A percentile compares a stretch with the other conserved stretches of the same genome.
These are phyloP conservation scores for Gymnogyps californianus DNA, from an alignment of 2,113 vertebrate species.

Conservation along the genomic window DNA sequence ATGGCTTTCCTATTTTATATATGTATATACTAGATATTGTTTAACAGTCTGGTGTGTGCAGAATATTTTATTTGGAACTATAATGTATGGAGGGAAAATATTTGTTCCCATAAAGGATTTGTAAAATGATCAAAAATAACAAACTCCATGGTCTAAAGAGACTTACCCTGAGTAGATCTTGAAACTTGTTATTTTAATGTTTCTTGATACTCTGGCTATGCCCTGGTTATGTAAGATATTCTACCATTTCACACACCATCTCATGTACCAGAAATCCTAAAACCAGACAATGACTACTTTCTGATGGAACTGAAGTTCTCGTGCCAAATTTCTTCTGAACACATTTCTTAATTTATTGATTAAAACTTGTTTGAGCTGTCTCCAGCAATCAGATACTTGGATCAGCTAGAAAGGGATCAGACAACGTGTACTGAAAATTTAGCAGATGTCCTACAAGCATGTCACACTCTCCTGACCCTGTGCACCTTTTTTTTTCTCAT, in stretches of 20 bases:
- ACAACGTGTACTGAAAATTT: background rate
- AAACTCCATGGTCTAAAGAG: background rate
- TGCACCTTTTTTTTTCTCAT: background rate
- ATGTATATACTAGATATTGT: background rate
- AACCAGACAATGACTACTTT: background rate
- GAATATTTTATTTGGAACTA: background rate
- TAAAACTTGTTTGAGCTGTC: background rate
- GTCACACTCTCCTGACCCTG: background rate
- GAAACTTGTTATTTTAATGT: background rate
- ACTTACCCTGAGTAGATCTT: background rate
- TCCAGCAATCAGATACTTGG: slow-evolving; percentile 7
- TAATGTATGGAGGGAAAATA: background rate
- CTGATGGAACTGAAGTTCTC: background rate
- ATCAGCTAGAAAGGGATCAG: background rate
- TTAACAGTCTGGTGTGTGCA: background rate
- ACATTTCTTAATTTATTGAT: slow-evolving; percentile 10
- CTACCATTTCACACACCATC: background rate
- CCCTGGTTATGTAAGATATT: background rate
- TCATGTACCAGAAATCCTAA: background rate
- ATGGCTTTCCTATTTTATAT: background rate
- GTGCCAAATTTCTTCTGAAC: background rate
- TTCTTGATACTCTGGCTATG: background rate
- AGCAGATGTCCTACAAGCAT: background rate
- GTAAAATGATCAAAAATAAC: background rate
- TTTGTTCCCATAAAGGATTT: background rate